Base-by-base conservation (phyloP, 2,888 invertebrate genomes). In the Drosophila longiperda region DNA sequence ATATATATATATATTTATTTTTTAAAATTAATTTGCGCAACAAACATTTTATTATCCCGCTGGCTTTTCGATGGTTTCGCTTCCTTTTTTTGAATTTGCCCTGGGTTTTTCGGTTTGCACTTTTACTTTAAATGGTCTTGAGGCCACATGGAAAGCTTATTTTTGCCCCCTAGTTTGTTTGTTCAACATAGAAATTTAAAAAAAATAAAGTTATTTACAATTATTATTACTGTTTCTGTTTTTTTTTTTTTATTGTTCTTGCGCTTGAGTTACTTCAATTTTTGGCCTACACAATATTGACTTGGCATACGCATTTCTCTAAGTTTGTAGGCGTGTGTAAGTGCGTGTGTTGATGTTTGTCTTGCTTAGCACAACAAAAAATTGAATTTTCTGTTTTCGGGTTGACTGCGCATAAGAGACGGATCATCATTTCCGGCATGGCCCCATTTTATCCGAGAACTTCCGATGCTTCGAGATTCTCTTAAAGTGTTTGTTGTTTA, bases 191-290 rank as follows among this genome's bases (percentile, higher is more conserved):
- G 62, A 57, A 29, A 29, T 29, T 29, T 70, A 61, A 32, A 38
- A 40, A 67, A 54, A 81, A 73, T 83, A 78, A 80, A 86, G 75
- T 83, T 83, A 85, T 83, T 86, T 85, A 80, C 83, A 87, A 87
- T 85, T 86, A 87, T 86, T 86, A 82, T 85, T 73, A 75, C 72
- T 69, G 76, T 66, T 78, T 67, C 48, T 64, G 54, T 40, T 62
- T 45, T 59, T 67, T 49, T 65, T 42, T 57, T 69, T 50, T 64
- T 65, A 65, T 59, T 64, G 63, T 65, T 62, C 32, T 71, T 72
- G 80, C 73, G 68, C 77, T 77, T 66, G 83, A 82, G 82, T 81
- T 82, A 73, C 74, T 80, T 74, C 68, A 73, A 74, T 66, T 73
- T 71, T 64, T 66, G 66, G 71, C 69, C 52, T 49, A 72, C 50